These are phyloP conservation scores for Holocentrus rufus DNA, from an alignment of 2,797 vertebrate genomes.

Conservation along the genomic window DNA sequence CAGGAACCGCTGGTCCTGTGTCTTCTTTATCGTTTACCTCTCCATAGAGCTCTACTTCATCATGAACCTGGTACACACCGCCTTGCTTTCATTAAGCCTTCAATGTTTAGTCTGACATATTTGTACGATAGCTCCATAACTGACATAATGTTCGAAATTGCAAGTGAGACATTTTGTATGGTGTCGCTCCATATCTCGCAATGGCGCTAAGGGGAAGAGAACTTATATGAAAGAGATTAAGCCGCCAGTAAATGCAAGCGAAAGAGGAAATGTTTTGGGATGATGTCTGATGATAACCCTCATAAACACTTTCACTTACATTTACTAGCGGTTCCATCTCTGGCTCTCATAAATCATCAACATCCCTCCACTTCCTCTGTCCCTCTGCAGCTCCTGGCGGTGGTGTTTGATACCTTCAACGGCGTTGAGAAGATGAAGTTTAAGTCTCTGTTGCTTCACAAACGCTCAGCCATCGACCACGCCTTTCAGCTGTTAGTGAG, in stretches of 20 bases:
- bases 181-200: too few relatives aligned
- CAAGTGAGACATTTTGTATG: neutral
- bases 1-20: slow-evolving; percentile 93
- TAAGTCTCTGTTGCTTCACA: slow-evolving; percentile 95
- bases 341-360: neutral
- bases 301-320: too few relatives aligned
- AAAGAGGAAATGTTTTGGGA: too few relatives aligned
- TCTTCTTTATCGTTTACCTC: slow-evolving; percentile 99
- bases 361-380: slow-evolving; percentile 1
- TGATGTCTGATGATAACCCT: too few relatives aligned
- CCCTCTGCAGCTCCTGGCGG: slow-evolving; percentile 90
- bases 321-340: too few relatives aligned
- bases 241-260: too few relatives aligned
- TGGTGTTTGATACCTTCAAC: slow-evolving; percentile 98
- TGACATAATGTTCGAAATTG: neutral
- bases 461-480: slow-evolving; percentile 91
- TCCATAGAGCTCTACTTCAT: slow-evolving; percentile 99
- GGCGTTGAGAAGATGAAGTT: slow-evolving; percentile 98
- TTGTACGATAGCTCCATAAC: neutral
- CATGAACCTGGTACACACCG: slow-evolving; percentile 91
- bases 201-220: too few relatives aligned
- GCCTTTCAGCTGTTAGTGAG: slow-evolving; percentile 91
- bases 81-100: slow-evolving; percentile 62
- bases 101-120: neutral
- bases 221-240: too few relatives aligned